Evolutionary conservation across 2,888 invertebrate species (phyloP).

Genomic region (Lasioglossum figueresi): DNA sequence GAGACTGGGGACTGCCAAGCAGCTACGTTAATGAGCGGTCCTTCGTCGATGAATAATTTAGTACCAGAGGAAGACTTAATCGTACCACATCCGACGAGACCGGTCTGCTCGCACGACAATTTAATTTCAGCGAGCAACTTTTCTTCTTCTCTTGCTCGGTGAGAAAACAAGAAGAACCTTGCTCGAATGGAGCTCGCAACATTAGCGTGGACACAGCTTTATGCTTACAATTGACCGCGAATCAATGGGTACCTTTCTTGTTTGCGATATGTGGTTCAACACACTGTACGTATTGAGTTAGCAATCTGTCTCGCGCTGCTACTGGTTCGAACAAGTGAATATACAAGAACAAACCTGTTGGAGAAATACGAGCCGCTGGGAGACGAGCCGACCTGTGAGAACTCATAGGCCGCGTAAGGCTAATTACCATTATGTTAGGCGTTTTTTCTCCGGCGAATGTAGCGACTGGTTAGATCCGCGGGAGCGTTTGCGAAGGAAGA

Average conservation of each 20-base stretch:
- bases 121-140: neutral
- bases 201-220: neutral
- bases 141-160: too few species aligned
- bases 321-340: neutral
- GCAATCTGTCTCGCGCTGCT: neutral
- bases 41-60: neutral
- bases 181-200: neutral
- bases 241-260: neutral
- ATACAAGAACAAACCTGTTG: neutral
- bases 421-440: neutral
- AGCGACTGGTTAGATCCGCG: neutral
- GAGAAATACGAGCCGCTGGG: neutral
- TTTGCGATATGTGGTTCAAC: neutral
- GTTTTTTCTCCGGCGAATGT: neutral
- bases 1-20: neutral
- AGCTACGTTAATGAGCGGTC: too few species aligned
- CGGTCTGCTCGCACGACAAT: neutral
- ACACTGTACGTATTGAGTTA: neutral
- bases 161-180: neutral
- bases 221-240: neutral
- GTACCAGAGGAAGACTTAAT: neutral
- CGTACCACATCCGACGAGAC: too few species aligned
- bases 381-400: neutral
- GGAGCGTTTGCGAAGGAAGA: neutral
- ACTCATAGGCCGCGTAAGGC: neutral